Evolutionary conservation across 2,113 vertebrate species (phyloP), one percentile per base, ranked within the genome.

Genomic region (Ceratotherium simum): DNA sequence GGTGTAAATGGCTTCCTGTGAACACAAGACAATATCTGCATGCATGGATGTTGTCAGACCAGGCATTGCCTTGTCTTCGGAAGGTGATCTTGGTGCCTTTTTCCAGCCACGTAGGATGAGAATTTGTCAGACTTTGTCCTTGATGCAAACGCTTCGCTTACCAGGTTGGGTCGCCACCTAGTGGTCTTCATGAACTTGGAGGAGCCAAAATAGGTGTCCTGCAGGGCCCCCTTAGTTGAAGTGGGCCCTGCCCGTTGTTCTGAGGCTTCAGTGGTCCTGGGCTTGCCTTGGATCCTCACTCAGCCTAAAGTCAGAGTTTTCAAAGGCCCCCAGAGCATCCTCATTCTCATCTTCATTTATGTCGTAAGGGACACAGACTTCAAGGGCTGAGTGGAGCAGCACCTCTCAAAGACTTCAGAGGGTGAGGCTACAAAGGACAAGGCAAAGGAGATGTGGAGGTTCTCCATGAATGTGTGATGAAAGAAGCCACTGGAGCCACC

Each of bases 51-150:
- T 99, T 99, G 97, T 99, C 99, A 0, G 99, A 99, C 6, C 99
- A 99, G 98, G 99, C 99, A 2, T 99, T 99, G 4, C 99, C 99
- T 96, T 99, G 99, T 96, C 99, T 99, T 65, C 99, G 99, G 97
- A 99, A 99, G 46, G 99, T 99, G 98, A 99, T 99, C 98, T 99
- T 99, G 98, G 99, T 99, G 91, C 99, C 99, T 95, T 99, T 99
- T 99, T 99, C 99, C 99, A 99, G 17, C 99, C 99, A 79, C 99
- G 99, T 97, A 99, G 99, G 98, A 99, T 99, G 97, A 99, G 98
- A 79, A 99, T 99, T 97, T 99, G 99, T 67, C 99, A 98, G 97
- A 99, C 99, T 99, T 99, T 99, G 98, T 99, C 99, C 98, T 99
- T 99, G 9, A 99, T 99, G 98, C 99, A 98, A 98, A 99, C 98